These are phyloP conservation scores for Rhinichthys osculus DNA, from an alignment of 2,797 vertebrate species.

Conservation along the genomic window DNA sequence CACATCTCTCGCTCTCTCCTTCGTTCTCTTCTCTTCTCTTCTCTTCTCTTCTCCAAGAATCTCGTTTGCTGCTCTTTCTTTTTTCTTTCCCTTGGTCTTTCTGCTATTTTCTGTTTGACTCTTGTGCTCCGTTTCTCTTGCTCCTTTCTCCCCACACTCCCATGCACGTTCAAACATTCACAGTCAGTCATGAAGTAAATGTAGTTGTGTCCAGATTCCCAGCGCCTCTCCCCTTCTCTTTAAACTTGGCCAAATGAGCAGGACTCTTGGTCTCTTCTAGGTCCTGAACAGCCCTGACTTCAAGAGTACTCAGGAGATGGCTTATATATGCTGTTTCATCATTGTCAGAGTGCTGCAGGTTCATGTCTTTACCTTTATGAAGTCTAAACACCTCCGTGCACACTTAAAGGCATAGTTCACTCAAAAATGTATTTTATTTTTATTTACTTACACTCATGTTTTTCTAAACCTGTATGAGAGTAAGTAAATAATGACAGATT, in stretches of 20 bases:
- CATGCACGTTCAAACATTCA: background rate
- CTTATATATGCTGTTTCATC: background rate
- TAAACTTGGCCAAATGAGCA: conserved; percentile 35
- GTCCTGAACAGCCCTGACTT: background rate
- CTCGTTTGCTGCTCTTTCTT: background rate
- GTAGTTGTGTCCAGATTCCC: conserved; percentile 10
- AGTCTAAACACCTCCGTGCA: background rate
- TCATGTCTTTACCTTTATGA: background rate
- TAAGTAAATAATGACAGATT: background rate
- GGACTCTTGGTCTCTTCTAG: conserved; percentile 5
- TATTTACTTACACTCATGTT: background rate
- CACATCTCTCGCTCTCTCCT: background rate
- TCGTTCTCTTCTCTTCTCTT: conserved; percentile 44
- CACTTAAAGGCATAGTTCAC: background rate
- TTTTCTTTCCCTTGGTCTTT: background rate
- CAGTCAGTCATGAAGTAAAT: conserved; percentile 23
- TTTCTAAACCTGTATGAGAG: background rate
- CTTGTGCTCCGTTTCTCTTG: background rate
- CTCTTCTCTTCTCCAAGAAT: conserved; percentile 19
- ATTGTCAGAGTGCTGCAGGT: background rate
- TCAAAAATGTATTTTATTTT: background rate
- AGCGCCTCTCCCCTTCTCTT: background rate
- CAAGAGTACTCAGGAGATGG: conserved; percentile 1
- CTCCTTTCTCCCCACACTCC: background rate
- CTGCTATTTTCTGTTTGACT: conserved; percentile 15